Evolutionary conservation across 2,113 vertebrate species (phyloP), one percentile per base, ranked within the genome.

Genomic region (Lontra canadensis): DNA sequence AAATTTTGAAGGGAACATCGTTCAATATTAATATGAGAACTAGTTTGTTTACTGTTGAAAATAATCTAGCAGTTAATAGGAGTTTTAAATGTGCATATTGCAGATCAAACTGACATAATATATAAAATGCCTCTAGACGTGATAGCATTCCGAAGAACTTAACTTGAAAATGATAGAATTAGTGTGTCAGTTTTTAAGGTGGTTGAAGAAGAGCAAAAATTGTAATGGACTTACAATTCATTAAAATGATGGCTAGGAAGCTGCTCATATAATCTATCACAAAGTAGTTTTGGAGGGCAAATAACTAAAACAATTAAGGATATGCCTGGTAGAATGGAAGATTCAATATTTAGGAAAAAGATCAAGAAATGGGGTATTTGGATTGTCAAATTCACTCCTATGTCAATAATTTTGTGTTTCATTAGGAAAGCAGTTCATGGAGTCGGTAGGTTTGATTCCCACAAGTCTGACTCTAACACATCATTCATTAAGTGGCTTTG

Each of bases 21-120:
- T 57, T 93, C 52, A 39, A 6, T 74, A 61, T 67, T 88, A 65
- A 61, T 59, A 91, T 61, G 34, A 59, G 47, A 93, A 84, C 76
- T n/a, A 13, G 42, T 84, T 91, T 88, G 9, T 81, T 88, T 93
- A 78, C 49, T 73, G 3, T 49, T 94, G 49, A 97, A 96, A 84
- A 83, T 73, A 90, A 63, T 67, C 17, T 88, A 52, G 21, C 2
- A 67, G 55, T 36, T 93, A 39, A 21, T 83, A 84, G 36, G 3
- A 88, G 80, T 21, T 74, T 86, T 94, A 80, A 90, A n/a, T 67
- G 34, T 73, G 34, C 44, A 12, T 31, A 34, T 20, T 42, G 8
- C 18, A 79, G 14, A 84, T 87, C 29, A n/a, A 31, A 88, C 18
- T 52, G 31, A 34, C 8, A 18, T n/a, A 78, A 42, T 34, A 55